Conservation (phyloP, 2,113 vertebrate species). For the Pollachius pollachius region DNA sequence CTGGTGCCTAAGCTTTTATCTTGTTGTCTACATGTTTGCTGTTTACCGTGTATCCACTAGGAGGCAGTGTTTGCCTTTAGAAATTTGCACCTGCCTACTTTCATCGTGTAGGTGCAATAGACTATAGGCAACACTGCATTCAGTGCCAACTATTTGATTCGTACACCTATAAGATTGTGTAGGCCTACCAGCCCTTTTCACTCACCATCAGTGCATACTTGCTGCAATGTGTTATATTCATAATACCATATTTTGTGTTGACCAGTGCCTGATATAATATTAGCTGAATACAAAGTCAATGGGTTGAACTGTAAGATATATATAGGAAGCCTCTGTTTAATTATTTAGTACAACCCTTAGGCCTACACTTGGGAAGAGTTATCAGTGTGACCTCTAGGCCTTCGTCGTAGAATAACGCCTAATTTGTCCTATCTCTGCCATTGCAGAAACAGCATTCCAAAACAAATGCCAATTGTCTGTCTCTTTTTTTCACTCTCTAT, state of each 20-base stretch:
- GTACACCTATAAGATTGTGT: conserved; percentile 2
- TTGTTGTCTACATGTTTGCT: conserved; percentile 27
- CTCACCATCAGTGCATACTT: conserved; percentile 2
- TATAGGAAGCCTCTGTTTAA: conserved; percentile 12
- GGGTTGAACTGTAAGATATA: too few species aligned
- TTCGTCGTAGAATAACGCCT: conserved; percentile 37
- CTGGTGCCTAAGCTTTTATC: conserved; percentile 37
- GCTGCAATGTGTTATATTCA: conserved; percentile 22
- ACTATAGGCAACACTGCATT: conserved; percentile 18
- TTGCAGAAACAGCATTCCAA: conserved; percentile 53
- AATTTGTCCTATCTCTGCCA: conserved; percentile 44
- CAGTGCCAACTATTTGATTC: conserved; percentile 33
- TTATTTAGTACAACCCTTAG: conserved; percentile 6
- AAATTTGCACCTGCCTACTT: conserved; percentile 52
- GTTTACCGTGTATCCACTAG: conserved; percentile 55
- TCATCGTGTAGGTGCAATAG: not conserved
- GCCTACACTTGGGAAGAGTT: conserved; percentile 5
- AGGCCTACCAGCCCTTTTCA: not conserved
- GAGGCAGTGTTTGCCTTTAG: conserved; percentile 63
- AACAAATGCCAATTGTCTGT: conserved; percentile 24
- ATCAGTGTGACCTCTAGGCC: conserved; percentile 1
- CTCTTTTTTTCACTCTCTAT: too few species aligned
- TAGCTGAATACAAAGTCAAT: too few species aligned
- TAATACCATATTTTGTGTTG: not conserved
- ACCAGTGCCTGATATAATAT: not conserved